Percentiles rank a stretch among this genome's conserved stretches.
phyloP scores from a whole-genome alignment of 1,140 invertebrate species.

The Mactra quadrangularis region DNA sequence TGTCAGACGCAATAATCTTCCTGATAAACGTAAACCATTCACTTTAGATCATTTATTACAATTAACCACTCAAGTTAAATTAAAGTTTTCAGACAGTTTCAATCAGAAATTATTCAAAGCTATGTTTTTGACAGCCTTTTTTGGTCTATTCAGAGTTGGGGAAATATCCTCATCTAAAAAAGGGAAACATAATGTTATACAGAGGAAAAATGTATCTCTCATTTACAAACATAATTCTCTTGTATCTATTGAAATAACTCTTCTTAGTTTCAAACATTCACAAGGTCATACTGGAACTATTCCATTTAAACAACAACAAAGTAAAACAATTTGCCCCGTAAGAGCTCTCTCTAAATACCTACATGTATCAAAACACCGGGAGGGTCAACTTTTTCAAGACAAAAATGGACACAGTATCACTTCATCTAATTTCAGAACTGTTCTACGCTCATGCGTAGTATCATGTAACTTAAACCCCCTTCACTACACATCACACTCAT shows the following conservation, averaged over 20 bases:
- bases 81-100: not conserved
- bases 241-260: not conserved
- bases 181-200: not conserved
- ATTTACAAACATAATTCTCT: not conserved
- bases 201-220: not conserved
- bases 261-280: not conserved
- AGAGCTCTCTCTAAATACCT: not conserved
- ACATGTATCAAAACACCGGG: not conserved
- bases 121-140: conserved; percentile 23
- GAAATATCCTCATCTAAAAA: not conserved
- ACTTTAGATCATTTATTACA: not conserved
- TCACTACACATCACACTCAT: not conserved
- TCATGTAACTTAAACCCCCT: not conserved
- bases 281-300: not conserved
- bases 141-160: conserved; percentile 6
- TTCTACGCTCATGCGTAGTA: not conserved
- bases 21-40: conserved; percentile 3
- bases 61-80: not conserved
- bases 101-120: not conserved
- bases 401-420: not conserved
- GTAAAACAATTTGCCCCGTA: not conserved
- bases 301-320: not conserved
- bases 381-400: not conserved
- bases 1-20: not conserved
- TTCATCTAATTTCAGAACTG: too few relatives aligned